These are phyloP conservation scores for Rhamphomyia laevipes DNA, from an alignment of 2,888 invertebrate species.

Conservation along the genomic window DNA sequence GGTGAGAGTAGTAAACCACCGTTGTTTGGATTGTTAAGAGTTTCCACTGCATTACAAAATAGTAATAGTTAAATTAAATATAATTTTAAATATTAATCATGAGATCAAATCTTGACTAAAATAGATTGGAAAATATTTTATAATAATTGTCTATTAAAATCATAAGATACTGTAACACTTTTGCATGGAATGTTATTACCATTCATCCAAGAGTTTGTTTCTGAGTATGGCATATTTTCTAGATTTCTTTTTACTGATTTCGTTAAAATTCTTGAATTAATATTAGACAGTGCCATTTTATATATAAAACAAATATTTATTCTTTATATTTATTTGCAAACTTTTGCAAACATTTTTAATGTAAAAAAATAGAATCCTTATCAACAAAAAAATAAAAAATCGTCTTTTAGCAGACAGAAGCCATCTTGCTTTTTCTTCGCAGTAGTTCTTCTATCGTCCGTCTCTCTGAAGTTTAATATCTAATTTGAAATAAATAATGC, in stretches of 20 bases:
- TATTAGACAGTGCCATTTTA: slow-evolving; percentile 55
- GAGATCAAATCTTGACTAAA: too few relatives aligned
- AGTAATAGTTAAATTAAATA: neutral
- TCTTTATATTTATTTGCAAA: too few relatives aligned
- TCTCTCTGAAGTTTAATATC: too few relatives aligned
- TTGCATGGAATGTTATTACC: slow-evolving; percentile 57
- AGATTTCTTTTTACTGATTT: slow-evolving; percentile 65
- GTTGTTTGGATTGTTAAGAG: slow-evolving; percentile 46
- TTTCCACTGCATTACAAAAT: slow-evolving; percentile 30
- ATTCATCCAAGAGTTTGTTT: slow-evolving; percentile 78
- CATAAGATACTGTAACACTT: too few relatives aligned
- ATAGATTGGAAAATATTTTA: too few relatives aligned
- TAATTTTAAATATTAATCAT: too few relatives aligned
- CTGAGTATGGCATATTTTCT: slow-evolving; percentile 60
- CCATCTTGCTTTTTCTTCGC: slow-evolving; percentile 5
- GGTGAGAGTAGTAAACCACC: slow-evolving; percentile 62
- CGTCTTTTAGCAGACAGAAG: neutral
- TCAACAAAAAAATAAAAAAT: too few relatives aligned
- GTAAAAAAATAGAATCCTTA: neutral
- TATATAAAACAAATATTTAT: neutral
- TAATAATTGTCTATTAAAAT: too few relatives aligned
- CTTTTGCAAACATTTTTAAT: too few relatives aligned
- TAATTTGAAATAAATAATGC: too few relatives aligned
- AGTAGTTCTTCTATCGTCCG: too few relatives aligned
- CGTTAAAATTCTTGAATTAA: slow-evolving; percentile 61